Evolutionary conservation across 37 sponge, comb jelly and placozoan species (phyloP), one percentile per base, ranked within the genome.

Genomic region (Aphrocallistes beatrix): DNA sequence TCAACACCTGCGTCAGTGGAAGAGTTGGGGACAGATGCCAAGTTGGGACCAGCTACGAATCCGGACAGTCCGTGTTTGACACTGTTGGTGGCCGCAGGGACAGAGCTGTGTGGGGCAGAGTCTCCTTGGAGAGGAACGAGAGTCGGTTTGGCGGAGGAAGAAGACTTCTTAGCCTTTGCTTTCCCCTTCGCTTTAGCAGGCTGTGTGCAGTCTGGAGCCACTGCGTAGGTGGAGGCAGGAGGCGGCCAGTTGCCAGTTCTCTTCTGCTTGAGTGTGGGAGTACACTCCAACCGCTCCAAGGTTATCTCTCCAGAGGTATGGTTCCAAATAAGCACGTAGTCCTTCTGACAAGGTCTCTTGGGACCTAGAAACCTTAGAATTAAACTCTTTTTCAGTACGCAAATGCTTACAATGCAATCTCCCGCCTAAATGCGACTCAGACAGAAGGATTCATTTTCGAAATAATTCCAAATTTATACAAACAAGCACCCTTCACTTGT

Each of bases 191-290:
- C 10, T 60, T 60, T 60, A 13, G 75, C n/a, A 19, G 75, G 75
- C n/a, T 19, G 28, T 19, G 32, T 60, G 34, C 28, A 3, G 34
- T 60, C 75, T 6, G 75, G 28, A 6, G 75, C 6, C 8, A 60
- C 34, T 32, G 75, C 8, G 34, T 25, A 60, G 25, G 8, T 60
- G n/a, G 75, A 60, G 34, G 75, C 75, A 13, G 75, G 75, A 6
- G 75, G 75, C 25, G 75, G 75, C 75, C 75, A 60, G 75, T 60
- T 60, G 34, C 75, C 75, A 30, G n/a, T 60, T 30, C 75, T 3
- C 75, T 60, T 60, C 75, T 60, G 75, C n/a, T 60, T 60, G 75
- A 60, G 75, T 25, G 75, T 30, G 3, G 75, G n/a, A 13, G 75
- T 60, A 13, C 75, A 60, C 34, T 28, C 75, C n/a, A 60, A 6